Conservation (phyloP, 2,888 invertebrate genomes). For the Amblyteles armatorius region DNA sequence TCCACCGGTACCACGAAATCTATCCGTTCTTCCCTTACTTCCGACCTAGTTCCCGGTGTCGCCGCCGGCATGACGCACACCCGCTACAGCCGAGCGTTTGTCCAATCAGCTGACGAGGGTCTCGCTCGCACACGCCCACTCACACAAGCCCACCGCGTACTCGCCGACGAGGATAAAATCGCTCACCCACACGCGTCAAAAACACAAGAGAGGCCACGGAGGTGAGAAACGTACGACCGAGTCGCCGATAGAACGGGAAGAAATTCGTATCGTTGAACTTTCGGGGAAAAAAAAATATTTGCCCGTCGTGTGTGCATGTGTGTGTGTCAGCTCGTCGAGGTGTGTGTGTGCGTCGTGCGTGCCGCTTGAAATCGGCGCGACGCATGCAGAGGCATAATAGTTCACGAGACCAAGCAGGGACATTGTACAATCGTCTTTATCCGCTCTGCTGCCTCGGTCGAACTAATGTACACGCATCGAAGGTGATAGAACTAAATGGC, state of each 20-base stretch:
- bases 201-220: slow-evolving; percentile 42
- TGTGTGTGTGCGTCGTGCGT: slow-evolving; percentile 16
- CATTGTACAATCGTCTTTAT: slow-evolving; percentile 17
- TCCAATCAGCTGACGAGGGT: slow-evolving; percentile 63
- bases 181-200: slow-evolving; percentile 15
- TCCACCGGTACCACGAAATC: slow-evolving; percentile 4
- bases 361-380: slow-evolving; percentile 5
- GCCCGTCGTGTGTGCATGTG: neutral
- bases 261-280: slow-evolving; percentile 48
- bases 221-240: slow-evolving; percentile 36
- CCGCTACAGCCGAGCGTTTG: slow-evolving; percentile 57
- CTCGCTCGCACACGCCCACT: slow-evolving; percentile 28
- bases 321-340: neutral
- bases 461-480: neutral
- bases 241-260: slow-evolving; percentile 40
- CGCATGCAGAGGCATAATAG: slow-evolving; percentile 26
- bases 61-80: slow-evolving; percentile 58
- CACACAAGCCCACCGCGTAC: neutral
- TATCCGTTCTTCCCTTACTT: slow-evolving; percentile 61
- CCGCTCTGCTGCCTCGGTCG: slow-evolving; percentile 1
- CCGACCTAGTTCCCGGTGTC: slow-evolving; percentile 63
- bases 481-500: neutral
- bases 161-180: slow-evolving; percentile 2
- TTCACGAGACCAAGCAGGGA: slow-evolving; percentile 26
- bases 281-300: neutral